phyloP scores from a whole-genome alignment of 1,140 invertebrate species.

The Copidosoma floridanum region DNA sequence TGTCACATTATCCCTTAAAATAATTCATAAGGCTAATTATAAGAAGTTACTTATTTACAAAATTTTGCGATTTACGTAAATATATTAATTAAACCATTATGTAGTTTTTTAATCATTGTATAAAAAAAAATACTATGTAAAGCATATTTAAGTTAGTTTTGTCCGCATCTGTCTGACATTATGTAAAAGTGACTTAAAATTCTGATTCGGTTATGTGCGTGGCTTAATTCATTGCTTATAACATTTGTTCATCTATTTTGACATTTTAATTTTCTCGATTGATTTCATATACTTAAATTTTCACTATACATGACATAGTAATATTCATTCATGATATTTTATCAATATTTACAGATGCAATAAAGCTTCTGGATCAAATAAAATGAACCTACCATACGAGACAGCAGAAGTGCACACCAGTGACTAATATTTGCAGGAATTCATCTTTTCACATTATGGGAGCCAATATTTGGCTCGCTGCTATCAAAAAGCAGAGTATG shows the following conservation, averaged over 20 bases:
- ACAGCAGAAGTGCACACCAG: conserved; percentile 97
- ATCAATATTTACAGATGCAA: conserved; percentile 14
- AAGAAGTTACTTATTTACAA: no score
- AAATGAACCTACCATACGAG: conserved; percentile 72
- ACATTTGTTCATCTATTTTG: no score
- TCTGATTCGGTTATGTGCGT: conserved; percentile 2
- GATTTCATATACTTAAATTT: no score
- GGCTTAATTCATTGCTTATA: conserved; percentile 1
- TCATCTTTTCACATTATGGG: conserved; percentile 99
- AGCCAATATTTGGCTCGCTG: conserved; percentile 98
- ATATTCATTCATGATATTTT: no score
- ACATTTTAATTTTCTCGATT: no score
- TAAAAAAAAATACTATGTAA: no score
- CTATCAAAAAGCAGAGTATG: conserved; percentile 99
- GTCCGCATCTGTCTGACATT: no score
- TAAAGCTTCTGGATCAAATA: background rate
- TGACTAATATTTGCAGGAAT: conserved; percentile 98
- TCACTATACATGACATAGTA: no score
- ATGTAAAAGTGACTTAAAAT: no score
- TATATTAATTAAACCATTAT: background rate
- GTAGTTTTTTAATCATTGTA: background rate
- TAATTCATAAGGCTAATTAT: background rate
- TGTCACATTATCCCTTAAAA: no score
- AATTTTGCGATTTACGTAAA: background rate
- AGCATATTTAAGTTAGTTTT: no score